Evolutionary conservation across 2,888 invertebrate genomes (phyloP), one percentile per base, ranked within the genome.

Genomic region (Nemapogon koenigi): DNA sequence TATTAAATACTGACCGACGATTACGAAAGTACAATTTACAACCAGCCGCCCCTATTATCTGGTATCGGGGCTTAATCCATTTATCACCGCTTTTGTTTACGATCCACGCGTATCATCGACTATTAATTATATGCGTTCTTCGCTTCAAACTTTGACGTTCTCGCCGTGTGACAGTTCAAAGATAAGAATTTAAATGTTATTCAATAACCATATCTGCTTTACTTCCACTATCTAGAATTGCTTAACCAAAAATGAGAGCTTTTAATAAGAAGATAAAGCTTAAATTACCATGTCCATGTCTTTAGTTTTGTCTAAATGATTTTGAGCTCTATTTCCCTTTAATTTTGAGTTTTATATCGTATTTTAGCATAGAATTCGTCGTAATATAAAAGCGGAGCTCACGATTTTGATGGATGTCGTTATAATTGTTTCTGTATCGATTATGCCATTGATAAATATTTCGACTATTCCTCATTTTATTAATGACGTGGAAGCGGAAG

Each of bases 381-480:
- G 18, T 18, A 16, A 33, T 17, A 11, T 18, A 29, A 50, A 53
- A 62, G 51, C 53, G 52, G 57, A 68, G 64, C 68, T 66, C 62
- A 70, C 64, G 67, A 70, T 73, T 69, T 75, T 76, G 78, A 78
- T 78, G 67, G 67, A 78, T 78, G 75, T 64, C 65, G 67, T 78
- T 78, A 76, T 78, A 78, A 78, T 78, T 78, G 76, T 78, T 78
- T 75, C 72, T 70, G 73, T 76, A 76, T 78, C 76, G 78, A 78
- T 78, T 76, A 78, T 78, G 76, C 73, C 76, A 76, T 75, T 76
- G 76, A 76, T 76, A 75, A 73, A 76, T 72, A 76, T 72, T 75
- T 67, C 68, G 67, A 70, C 75, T 69, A 76, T 76, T 71, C 67
- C 75, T 75, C 75, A 75, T 75, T 75, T 76, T 78, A 75, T 76